Percentiles rank a stretch among this genome's conserved stretches.
Conservation (phyloP, 2,888 invertebrate species). For the Lordiphosa fenestrarum region DNA sequence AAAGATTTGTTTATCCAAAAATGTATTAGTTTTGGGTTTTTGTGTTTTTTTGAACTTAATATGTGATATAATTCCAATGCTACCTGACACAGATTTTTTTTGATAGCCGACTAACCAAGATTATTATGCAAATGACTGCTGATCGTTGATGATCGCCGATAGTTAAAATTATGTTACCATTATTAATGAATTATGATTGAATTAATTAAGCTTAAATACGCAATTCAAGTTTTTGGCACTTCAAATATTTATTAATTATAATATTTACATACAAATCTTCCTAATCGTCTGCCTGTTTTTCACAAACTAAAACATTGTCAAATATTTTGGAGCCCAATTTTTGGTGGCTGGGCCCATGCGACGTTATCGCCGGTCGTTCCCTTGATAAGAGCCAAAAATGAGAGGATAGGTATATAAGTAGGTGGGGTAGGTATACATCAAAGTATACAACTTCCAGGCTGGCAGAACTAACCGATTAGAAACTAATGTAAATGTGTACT, state of each 20-base stretch:
- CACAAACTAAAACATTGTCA: constrained; percentile 45
- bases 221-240: constrained; percentile 11
- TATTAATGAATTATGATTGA: constrained; percentile 8
- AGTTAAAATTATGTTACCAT: background rate
- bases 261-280: constrained; percentile 39
- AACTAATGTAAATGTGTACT: constrained; percentile 28
- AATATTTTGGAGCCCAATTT: constrained; percentile 29
- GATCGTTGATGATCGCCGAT: constrained; percentile 17
- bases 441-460: constrained; percentile 3
- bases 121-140: constrained; percentile 40
- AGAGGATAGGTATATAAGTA: constrained; percentile 17
- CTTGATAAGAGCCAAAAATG: constrained; percentile 42
- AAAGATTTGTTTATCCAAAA: constrained; percentile 11
- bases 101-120: constrained; percentile 4
- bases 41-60: background rate
- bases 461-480: constrained; percentile 19
- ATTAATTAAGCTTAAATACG: constrained; percentile 12
- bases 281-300: constrained; percentile 25
- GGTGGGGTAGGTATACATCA: constrained; percentile 11
- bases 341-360: constrained; percentile 6
- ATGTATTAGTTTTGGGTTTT: constrained; percentile 1
- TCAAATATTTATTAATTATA: constrained; percentile 15
- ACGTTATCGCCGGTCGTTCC: constrained; percentile 32
- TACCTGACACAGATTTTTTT: constrained; percentile 41
- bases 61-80: constrained; percentile 45